Evolutionary conservation across 2,113 vertebrate species (phyloP).

Genomic region (Oceanodroma tethys): DNA sequence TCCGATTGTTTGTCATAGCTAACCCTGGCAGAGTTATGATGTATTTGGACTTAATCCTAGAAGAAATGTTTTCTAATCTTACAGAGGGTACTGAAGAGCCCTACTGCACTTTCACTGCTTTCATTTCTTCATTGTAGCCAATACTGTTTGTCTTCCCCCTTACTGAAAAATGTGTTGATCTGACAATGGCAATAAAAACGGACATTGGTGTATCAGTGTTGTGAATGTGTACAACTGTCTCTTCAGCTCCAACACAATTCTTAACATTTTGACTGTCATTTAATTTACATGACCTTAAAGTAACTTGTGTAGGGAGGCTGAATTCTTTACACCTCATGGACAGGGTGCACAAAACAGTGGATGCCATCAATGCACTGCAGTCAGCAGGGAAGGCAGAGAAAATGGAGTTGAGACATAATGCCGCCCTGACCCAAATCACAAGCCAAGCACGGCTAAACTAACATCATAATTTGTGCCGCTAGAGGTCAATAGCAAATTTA

Average conservation of each 20-base stretch:
- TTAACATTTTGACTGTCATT: background rate
- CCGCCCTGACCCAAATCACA: background rate
- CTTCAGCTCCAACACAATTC: background rate
- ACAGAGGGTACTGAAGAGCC: background rate
- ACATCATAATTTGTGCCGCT: background rate
- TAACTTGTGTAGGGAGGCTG: background rate
- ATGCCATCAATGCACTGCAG: fast-evolving
- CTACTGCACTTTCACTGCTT: background rate
- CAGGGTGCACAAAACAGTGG: background rate
- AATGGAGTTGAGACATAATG: background rate
- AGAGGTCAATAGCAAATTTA: background rate
- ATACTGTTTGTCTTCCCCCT: background rate
- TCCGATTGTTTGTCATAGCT: background rate
- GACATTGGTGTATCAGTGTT: background rate
- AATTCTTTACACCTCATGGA: background rate
- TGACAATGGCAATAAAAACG: background rate
- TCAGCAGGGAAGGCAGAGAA: background rate
- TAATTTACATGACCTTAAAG: background rate
- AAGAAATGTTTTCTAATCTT: background rate
- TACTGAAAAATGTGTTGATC: background rate
- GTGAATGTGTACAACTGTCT: background rate
- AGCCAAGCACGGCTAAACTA: background rate
- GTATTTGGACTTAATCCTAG: background rate
- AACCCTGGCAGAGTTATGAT: background rate
- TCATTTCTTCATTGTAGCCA: background rate